Base-by-base conservation (phyloP, 2,888 invertebrate genomes). In the Arctia plantaginis region DNA sequence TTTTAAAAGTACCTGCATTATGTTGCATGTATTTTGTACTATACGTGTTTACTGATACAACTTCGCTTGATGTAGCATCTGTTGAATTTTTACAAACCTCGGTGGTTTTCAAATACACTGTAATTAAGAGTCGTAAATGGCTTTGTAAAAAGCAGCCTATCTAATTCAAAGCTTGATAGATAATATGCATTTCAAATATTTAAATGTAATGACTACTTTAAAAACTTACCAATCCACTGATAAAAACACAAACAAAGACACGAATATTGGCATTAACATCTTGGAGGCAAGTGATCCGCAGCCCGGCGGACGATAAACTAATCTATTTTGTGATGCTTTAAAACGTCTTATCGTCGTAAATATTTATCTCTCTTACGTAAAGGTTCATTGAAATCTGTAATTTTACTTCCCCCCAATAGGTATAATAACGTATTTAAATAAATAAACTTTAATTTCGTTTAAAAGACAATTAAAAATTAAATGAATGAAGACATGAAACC, bases 161-260 rank as follows among this genome's bases (percentile, higher is more conserved):
- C 35, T 4, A 8, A 51, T 20, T 8, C 23, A 51, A 23, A 1
- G 23, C 7, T 51, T 8, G 10, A 8, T 20, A 23, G 23, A 8
- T 51, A 51, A 51, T 23, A 8, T 23, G 23, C 51, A 23, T 23
- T 10, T 10, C 10, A 3, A 6, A 51, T 23, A 8, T 10, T 20
- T 8, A 7, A 23, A 1, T 23, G 44, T 15, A 15, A 44, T 3
- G 27, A 59, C 13, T 15, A 30, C 13, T 20, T 27, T n/a, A 66
- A 69, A 20, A 44, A 67, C 75, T 69, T 59, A 75, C 85, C 85
- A 66, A 68, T 75, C 77, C 62, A 77, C 69, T 78, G 80, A 83
- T 12, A 82, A 66, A 69, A 68, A 79, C 7, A 79, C 18, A 69
- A 80, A 84, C 35, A 81, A 73, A 72, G 75, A 68, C 66, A 84